Evolutionary conservation across 30 jellyfish, hydroid and myxozoan species (phyloP).

Genomic region (Clytia hemisphaerica): DNA sequence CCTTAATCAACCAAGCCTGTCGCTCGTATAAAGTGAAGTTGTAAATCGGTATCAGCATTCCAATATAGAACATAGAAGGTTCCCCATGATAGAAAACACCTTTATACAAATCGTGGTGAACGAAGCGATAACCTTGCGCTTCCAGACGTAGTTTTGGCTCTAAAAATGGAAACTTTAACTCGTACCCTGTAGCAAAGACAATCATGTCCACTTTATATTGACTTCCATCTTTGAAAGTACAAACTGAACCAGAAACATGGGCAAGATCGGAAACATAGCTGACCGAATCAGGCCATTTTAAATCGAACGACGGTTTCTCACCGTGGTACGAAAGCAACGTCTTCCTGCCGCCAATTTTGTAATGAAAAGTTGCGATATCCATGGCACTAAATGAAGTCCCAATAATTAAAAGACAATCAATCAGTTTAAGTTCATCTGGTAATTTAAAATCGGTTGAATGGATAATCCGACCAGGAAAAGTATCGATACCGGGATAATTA

Average conservation of each 20-base stretch:
- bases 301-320: no score
- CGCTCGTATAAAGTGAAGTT: conserved; percentile 48
- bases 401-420: no score
- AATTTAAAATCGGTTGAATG: no score
- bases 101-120: conserved; percentile 31
- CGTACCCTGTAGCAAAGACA: conserved; percentile 47
- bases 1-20: conserved; percentile 35
- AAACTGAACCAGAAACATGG: no score
- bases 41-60: conserved; percentile 46
- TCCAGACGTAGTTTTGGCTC: conserved; percentile 29
- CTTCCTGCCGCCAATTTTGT: no score
- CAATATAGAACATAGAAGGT: conserved; percentile 20
- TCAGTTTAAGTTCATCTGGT: no score
- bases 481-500: conserved; percentile 22
- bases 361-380: no score
- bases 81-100: conserved; percentile 35
- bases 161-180: conserved; percentile 32
- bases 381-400: conserved; percentile 39
- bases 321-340: no score
- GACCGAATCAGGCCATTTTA: no score
- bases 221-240: conserved; percentile 30
- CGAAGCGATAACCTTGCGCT: no score
- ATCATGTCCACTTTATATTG: conserved; percentile 35
- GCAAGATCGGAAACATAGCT: no score
- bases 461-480: no score